phyloP scores from a whole-genome alignment of 2,797 vertebrate species.

The Moxostoma hubbsi region DNA sequence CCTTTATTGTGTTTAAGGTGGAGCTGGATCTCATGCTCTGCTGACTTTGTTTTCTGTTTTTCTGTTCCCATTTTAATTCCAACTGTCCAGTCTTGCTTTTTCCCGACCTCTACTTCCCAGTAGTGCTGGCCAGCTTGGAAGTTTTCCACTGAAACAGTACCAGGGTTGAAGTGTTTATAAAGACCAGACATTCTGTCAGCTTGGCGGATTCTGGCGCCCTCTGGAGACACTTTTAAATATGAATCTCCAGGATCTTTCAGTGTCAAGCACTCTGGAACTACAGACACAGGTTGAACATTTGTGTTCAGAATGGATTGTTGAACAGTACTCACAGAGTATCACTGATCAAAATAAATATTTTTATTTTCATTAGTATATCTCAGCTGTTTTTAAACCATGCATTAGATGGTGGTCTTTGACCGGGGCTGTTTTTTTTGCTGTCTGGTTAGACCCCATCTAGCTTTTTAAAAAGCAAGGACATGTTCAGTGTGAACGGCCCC shows the following conservation, averaged over 20 bases:
- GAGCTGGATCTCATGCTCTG: constrained; percentile 12
- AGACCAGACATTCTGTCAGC: constrained; percentile 9
- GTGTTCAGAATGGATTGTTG: too few relatives aligned
- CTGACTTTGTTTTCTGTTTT: constrained; percentile 40
- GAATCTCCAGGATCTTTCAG: constrained; percentile 35
- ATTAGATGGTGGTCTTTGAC: too few relatives aligned
- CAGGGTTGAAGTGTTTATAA: constrained; percentile 45
- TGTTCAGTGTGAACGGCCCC: too few relatives aligned
- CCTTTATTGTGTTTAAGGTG: constrained; percentile 2
- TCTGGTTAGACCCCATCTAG: too few relatives aligned
- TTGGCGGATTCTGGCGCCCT: constrained; percentile 40
- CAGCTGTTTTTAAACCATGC: too few relatives aligned
- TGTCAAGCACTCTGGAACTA: constrained; percentile 52
- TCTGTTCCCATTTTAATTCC: constrained; percentile 50
- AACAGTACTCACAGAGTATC: too few relatives aligned
- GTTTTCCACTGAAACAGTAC: constrained; percentile 44
- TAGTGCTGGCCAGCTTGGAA: constrained; percentile 62
- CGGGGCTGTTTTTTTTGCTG: too few relatives aligned
- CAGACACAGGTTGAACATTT: background rate
- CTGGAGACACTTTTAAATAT: constrained; percentile 48
- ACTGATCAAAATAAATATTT: too few relatives aligned
- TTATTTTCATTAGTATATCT: too few relatives aligned
- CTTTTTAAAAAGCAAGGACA: too few relatives aligned
- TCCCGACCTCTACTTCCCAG: constrained; percentile 66
- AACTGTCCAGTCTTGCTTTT: constrained; percentile 60